Conservation (phyloP, 2,888 invertebrate species). For the Hydrotaea cyrtoneurina region DNA sequence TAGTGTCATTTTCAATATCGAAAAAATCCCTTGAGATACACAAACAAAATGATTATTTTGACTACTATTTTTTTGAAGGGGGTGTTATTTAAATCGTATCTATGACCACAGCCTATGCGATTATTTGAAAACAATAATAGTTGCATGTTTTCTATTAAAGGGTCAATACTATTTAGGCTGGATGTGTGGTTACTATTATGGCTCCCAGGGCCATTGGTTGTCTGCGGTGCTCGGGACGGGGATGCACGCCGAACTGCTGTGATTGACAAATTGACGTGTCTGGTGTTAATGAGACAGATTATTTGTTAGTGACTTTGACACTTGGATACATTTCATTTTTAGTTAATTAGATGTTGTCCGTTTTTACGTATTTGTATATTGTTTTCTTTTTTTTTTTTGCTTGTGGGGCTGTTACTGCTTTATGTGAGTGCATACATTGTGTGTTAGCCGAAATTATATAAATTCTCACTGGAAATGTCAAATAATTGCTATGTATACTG, state of each 20-base stretch:
- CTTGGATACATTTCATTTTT: conserved; percentile 43
- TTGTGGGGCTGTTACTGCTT: neutral
- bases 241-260: neutral
- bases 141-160: neutral
- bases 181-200: neutral
- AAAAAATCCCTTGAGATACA: neutral
- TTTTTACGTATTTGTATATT: conserved; percentile 1
- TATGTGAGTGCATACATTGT: conserved; percentile 27
- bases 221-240: neutral
- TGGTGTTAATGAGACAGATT: conserved; percentile 63
- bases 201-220: neutral
- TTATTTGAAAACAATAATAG: neutral
- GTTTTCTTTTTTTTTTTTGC: conserved; percentile 17
- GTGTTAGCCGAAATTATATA: conserved; percentile 15
- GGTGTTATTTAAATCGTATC: neutral
- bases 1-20: no score
- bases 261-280: conserved; percentile 68
- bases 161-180: neutral
- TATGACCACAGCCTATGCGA: neutral
- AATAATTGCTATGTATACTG: conserved; percentile 11
- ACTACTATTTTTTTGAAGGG: neutral
- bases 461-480: conserved; percentile 2
- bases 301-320: conserved; percentile 47
- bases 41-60: neutral
- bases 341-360: conserved; percentile 55